Percentiles rank a stretch among this genome's conserved stretches.
Conservation (phyloP, 1,140 invertebrate species). For the Galendromus occidentalis region DNA sequence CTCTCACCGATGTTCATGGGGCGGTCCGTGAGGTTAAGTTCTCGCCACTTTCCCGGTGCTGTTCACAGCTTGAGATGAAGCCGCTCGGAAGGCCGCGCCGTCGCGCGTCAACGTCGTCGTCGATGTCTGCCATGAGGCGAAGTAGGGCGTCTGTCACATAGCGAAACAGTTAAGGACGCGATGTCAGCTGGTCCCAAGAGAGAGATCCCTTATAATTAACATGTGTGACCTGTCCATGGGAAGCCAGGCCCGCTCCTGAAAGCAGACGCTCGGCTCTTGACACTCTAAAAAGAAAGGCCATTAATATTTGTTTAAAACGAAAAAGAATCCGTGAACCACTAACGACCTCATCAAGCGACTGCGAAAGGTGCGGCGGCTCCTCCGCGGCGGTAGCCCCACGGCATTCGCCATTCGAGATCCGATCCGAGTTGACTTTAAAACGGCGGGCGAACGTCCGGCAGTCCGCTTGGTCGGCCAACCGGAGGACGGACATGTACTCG, state of each 20-base stretch:
- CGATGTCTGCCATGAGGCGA: neutral
- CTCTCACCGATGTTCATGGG: no score
- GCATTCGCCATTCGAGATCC: no score
- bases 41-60: no score
- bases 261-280: neutral
- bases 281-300: neutral
- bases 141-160: neutral
- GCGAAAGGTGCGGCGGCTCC: neutral
- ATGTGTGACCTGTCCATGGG: conserved; percentile 9
- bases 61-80: no score
- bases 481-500: no score
- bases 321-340: neutral
- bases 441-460: no score
- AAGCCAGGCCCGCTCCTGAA: neutral
- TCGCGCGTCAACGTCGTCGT: neutral
- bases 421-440: no score
- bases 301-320: conserved; percentile 12
- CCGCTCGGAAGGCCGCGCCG: neutral
- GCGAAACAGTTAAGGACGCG: neutral
- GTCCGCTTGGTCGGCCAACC: no score
- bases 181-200: neutral
- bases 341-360: conserved; percentile 6
- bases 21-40: no score
- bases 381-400: no score
- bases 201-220: conserved; percentile 11